Evolutionary conservation across 2,113 vertebrate genomes (phyloP), one percentile per base, ranked within the genome.

Genomic region (Phainopepla nitens): DNA sequence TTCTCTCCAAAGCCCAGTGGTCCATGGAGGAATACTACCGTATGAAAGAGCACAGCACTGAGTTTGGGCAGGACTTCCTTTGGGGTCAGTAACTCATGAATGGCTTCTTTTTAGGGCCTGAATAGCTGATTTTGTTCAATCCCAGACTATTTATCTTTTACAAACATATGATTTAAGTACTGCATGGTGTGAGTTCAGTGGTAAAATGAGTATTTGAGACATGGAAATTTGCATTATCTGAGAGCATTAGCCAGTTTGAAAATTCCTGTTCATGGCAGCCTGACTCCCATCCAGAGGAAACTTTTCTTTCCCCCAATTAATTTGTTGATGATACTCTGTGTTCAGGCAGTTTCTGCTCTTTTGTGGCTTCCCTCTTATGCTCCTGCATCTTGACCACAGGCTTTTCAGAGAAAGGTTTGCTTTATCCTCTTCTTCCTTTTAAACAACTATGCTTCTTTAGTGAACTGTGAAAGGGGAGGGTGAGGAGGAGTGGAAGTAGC

Each of bases 1-100:
- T 6, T 31, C 20, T 68, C 14, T 61, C 17, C 7, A 60, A 60
- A 64, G 29, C 19, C 15, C 24, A 4, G 22, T 33, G 20, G 18
- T 41, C 11, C 1, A 2, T 0, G 0, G 1, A 2, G 20, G 8
- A 65, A 4, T 33, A 47, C 3, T 18, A 44, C 5, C 5, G 6
- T 12, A 4, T 7, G 24, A 51, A 24, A 18, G 12, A 69, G 8
- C 22, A n/a, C 13, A 65, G 28, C 10, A 14, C 7, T 21, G 29
- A 27, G 5, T 27, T 42, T 45, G 15, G 17, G 15, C 24, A 68
- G 24, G 11, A 56, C 4, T 45, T 82, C 27, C 20, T 50, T 33
- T 71, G 17, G 2, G 18, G 15, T 49, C 27, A n/a, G 10, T 69
- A 72, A 62, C n/a, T 70, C 1, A 1, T 17, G 19, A 90, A 58